Base-by-base conservation (phyloP, 2,113 vertebrate genomes). In the Ictalurus furcatus region DNA sequence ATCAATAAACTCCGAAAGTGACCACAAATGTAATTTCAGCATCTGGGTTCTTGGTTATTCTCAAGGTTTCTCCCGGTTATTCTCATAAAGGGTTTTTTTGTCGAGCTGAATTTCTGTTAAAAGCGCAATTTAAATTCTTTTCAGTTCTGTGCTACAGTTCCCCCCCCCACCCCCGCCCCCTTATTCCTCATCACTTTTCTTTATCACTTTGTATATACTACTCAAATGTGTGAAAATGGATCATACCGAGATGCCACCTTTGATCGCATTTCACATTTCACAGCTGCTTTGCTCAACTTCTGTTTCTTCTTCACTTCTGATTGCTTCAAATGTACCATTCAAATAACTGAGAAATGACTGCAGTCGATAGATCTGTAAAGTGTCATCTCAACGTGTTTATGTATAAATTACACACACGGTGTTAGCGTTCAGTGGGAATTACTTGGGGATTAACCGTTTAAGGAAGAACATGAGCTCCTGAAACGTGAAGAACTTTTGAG, bases 241-340 rank as follows among this genome's bases (percentile, higher is more conserved):
- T 65, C 69, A 11, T 11, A 56, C 21, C 6, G 16, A 44, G 65
- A 23, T 86, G 87, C 44, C 34, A 76, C 84, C 84, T 86, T 54
- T 88, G 78, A 83, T 83, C 78, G 74, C n/a, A 40, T n/a, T 88
- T 21, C 63, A 30, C 73, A 37, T 67, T 81, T 34, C 34, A 34
- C 34, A 34, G 74, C 37, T 4, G 73, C 13, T n/a, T 78, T 14
- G 9, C 52, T 59, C 30, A 11, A n/a, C 63, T 56, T 48, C 61
- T 17, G 61, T 37, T 78, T 61, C 71, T 76, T 16, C 44, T 58
- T 12, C 30, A 16, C 19, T 67, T 40, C 44, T 37, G 61, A 71
- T 56, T 11, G 67, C n/a, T 73, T 11, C 23, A 85, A 73, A 56
- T 69, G 25, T 58, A 11, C 48, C 48, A 0, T 37, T 37, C 19